Evolutionary conservation across 2,888 invertebrate species (phyloP).

Genomic region (Phrixothrix hirtus): DNA sequence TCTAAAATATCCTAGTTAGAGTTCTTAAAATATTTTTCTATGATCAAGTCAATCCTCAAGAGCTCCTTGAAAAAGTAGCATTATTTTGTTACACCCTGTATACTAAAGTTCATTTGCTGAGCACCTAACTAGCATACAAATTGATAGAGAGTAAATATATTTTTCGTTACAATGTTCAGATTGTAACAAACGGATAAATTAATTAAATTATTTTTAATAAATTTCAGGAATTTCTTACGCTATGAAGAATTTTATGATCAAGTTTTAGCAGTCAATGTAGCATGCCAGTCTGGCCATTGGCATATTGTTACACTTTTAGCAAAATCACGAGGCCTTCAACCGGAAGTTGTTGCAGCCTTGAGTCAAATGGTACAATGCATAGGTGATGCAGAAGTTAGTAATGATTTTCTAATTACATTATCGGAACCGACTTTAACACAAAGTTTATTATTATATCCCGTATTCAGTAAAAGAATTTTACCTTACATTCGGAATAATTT

Average conservation of each 20-base stretch:
- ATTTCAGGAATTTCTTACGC: constrained; percentile 61
- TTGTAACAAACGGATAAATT: too few species aligned
- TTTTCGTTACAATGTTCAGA: too few species aligned
- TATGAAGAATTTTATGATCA: constrained; percentile 68
- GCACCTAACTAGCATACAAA: too few species aligned
- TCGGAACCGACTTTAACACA: constrained; percentile 53
- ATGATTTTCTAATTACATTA: constrained; percentile 50
- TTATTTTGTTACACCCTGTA: too few species aligned
- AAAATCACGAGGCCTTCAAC: constrained; percentile 59
- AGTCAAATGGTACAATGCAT: constrained; percentile 57
- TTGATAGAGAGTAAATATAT: too few species aligned
- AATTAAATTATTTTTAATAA: not conserved
- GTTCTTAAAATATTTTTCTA: too few species aligned
- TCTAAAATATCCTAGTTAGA: too few species aligned
- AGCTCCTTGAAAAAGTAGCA: too few species aligned
- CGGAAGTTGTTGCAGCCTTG: constrained; percentile 62
- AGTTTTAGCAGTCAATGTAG: constrained; percentile 64
- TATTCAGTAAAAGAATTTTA: constrained; percentile 48
- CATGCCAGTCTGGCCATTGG: constrained; percentile 67
- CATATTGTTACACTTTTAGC: constrained; percentile 60
- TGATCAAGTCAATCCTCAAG: too few species aligned
- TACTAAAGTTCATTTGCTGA: too few species aligned
- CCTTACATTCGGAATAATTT: constrained; percentile 47
- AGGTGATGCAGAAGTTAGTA: constrained; percentile 42
- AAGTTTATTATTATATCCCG: constrained; percentile 49